phyloP scores from a whole-genome alignment of 2,888 invertebrate genomes.

The Nesidiocoris tenuis region DNA sequence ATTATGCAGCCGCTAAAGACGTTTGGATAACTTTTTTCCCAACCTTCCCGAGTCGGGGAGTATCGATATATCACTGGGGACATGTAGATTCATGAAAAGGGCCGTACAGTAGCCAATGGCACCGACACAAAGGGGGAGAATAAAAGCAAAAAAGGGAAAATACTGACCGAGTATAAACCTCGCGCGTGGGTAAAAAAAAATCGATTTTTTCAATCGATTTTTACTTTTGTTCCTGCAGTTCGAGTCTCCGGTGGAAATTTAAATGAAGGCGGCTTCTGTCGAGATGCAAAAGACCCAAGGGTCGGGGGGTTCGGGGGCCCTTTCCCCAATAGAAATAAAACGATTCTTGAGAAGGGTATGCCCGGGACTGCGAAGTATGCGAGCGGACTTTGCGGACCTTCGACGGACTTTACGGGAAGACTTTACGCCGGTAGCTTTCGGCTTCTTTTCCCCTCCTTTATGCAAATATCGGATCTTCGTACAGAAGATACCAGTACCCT shows the following conservation, averaged over 20 bases:
- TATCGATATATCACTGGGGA: not conserved
- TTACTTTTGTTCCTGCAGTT: not conserved
- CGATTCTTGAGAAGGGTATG: not conserved
- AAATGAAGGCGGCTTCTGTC: not conserved
- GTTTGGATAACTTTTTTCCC: not conserved
- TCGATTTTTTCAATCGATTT: not conserved
- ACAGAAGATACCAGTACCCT: not conserved
- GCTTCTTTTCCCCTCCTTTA: not conserved
- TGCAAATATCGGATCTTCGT: not conserved
- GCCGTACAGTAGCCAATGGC: not conserved
- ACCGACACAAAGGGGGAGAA: not conserved
- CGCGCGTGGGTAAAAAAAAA: not conserved
- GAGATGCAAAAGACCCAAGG: not conserved
- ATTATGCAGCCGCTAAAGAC: not conserved
- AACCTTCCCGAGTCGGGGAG: not conserved
- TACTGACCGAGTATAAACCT: not conserved
- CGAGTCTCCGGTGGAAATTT: not conserved
- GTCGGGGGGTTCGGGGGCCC: not conserved
- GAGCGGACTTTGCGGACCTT: too few relatives aligned
- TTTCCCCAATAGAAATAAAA: not conserved
- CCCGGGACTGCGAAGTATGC: not conserved
- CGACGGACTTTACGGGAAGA: not conserved
- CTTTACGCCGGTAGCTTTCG: not conserved
- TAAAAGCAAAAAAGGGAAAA: not conserved
- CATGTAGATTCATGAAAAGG: not conserved